phyloP scores from a whole-genome alignment of 2,888 invertebrate genomes.

The Nomada hirtipes region DNA sequence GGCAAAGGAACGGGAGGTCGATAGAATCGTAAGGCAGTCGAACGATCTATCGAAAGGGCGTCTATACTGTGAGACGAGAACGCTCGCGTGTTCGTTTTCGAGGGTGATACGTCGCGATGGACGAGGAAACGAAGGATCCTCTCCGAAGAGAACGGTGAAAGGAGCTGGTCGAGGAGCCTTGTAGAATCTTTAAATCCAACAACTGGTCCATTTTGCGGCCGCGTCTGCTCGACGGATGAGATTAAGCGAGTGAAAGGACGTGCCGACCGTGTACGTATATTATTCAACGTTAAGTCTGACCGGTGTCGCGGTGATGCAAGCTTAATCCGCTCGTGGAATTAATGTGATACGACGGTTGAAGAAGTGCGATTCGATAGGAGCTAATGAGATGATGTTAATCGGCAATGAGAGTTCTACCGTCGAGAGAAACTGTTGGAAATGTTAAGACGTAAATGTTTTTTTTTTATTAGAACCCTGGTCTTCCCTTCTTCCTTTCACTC shows the following conservation, averaged over 20 bases:
- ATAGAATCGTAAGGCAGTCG: background rate
- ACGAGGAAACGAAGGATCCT: background rate
- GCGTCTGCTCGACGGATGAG: constrained; percentile 35
- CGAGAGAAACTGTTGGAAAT: background rate
- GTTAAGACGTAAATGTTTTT: background rate
- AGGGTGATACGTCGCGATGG: background rate
- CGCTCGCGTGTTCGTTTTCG: background rate
- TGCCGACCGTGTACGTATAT: constrained; percentile 34
- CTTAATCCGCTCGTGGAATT: constrained; percentile 3
- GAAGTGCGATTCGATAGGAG: background rate
- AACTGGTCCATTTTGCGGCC: constrained; percentile 55
- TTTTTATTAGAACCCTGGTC: background rate
- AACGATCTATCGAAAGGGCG: background rate
- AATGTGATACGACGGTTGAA: constrained; percentile 1
- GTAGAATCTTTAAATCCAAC: constrained; percentile 31
- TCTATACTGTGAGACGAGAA: background rate
- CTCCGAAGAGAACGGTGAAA: constrained; percentile 26
- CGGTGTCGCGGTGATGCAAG: constrained; percentile 13
- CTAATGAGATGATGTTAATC: constrained; percentile 5
- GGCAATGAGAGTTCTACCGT: background rate
- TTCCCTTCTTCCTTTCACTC: constrained; percentile 29
- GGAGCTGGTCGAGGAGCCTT: constrained; percentile 21
- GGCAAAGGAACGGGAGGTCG: background rate
- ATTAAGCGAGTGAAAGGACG: constrained; percentile 72
- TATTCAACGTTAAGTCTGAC: constrained; percentile 22